phyloP scores from a whole-genome alignment of 2,113 vertebrate genomes.

The Poeciliopsis turrubarensis region DNA sequence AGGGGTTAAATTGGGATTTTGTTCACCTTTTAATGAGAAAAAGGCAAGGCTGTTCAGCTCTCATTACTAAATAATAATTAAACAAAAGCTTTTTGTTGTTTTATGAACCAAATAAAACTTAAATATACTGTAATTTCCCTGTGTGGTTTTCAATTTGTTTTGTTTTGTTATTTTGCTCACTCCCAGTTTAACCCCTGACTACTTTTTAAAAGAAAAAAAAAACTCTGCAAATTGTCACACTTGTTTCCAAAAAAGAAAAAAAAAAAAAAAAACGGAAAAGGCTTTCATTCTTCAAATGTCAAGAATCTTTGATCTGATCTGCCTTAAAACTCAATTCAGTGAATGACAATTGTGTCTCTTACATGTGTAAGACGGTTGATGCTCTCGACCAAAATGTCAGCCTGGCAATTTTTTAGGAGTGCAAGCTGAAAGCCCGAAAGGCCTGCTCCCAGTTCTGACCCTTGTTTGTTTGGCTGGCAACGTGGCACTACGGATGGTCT shows the following conservation, averaged over 20 bases:
- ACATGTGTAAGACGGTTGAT: neutral
- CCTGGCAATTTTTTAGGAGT: constrained; percentile 2
- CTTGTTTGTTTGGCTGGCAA: constrained; percentile 27
- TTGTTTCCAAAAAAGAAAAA: constrained; percentile 18
- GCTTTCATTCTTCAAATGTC: neutral
- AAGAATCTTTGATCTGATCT: constrained; percentile 1
- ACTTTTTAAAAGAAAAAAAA: constrained; percentile 4
- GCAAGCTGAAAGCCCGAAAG: constrained; percentile 1
- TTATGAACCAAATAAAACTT: constrained; percentile 72
- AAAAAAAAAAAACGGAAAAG: neutral
- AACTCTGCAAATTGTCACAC: constrained; percentile 17
- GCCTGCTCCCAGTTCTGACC: constrained; percentile 20
- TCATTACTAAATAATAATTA: neutral
- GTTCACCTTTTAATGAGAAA: constrained; percentile 14
- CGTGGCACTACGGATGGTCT: constrained; percentile 13
- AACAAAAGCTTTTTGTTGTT: constrained; percentile 48
- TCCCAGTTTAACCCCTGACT: constrained; percentile 74
- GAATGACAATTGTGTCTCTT: neutral
- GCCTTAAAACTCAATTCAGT: constrained; percentile 3
- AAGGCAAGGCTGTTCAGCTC: constrained; percentile 24
- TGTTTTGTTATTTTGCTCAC: constrained; percentile 40
- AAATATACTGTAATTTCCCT: constrained; percentile 55
- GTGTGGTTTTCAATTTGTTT: constrained; percentile 56
- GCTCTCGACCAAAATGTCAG: neutral
- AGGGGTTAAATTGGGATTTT: constrained; percentile 71